Percentiles rank a stretch among this genome's conserved stretches.
Conservation (phyloP, 2,888 invertebrate genomes). For the Drosophila koepferae region DNA sequence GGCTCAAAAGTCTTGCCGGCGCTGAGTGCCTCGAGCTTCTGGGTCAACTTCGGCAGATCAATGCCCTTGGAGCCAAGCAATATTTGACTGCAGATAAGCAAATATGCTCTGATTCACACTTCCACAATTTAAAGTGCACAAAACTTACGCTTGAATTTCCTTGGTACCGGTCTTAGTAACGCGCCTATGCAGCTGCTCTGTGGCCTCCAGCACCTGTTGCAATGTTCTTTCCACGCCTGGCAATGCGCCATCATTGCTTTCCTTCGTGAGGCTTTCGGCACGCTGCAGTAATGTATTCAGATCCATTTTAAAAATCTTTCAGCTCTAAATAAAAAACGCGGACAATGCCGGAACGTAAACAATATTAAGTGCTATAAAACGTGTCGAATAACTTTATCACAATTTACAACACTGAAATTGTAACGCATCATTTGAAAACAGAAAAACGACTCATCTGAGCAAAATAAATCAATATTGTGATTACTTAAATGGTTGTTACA, state of each 20-base stretch:
- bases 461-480: not conserved
- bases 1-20: constrained; percentile 94
- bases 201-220: constrained; percentile 95
- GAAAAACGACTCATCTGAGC: not conserved
- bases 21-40: constrained; percentile 95
- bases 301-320: constrained; percentile 86
- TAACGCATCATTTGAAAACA: not conserved
- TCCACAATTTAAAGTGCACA: constrained; percentile 19
- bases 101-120: not conserved
- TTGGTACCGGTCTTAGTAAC: constrained; percentile 94
- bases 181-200: constrained; percentile 93
- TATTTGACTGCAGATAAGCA: constrained; percentile 89
- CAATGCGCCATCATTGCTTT: constrained; percentile 93
- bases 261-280: constrained; percentile 96
- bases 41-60: constrained; percentile 95
- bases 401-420: constrained; percentile 20
- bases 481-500: not conserved
- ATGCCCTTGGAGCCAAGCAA: constrained; percentile 96
- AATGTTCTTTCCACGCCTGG: constrained; percentile 95
- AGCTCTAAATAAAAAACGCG: constrained; percentile 42
- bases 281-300: constrained; percentile 95
- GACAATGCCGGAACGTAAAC: constrained; percentile 23
- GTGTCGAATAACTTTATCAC: not conserved
- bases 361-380: constrained; percentile 35
- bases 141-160: constrained; percentile 93